Percentiles rank a stretch among this genome's conserved stretches.
These are phyloP conservation scores for Drosophila formosana DNA, from an alignment of 2,888 invertebrate genomes.

Conservation along the genomic window DNA sequence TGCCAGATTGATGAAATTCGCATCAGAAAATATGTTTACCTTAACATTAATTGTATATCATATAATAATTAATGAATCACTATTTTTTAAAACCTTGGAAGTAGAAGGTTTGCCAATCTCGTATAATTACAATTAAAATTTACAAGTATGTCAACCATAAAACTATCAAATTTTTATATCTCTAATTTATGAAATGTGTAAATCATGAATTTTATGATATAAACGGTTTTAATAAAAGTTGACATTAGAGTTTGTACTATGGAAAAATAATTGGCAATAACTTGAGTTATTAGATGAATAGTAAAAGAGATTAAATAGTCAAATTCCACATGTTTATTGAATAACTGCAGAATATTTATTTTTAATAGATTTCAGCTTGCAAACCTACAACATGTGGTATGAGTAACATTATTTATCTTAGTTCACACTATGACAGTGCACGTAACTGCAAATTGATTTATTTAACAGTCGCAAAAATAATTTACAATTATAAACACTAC, in stretches of 20 bases:
- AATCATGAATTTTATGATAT: background rate
- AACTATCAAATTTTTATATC: background rate
- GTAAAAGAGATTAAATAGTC: background rate
- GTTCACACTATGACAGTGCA: conserved; percentile 13
- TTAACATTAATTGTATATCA: too few relatives aligned
- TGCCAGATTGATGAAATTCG: background rate
- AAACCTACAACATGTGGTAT: background rate
- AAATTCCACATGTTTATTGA: background rate
- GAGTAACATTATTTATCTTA: background rate
- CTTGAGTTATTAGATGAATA: background rate
- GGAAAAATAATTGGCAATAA: background rate
- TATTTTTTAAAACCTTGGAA: background rate
- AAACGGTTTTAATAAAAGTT: background rate
- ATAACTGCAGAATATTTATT: background rate
- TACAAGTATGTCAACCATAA: background rate
- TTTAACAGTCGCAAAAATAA: conserved; percentile 44
- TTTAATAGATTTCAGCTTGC: background rate
- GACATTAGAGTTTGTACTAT: background rate
- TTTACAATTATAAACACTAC: conserved; percentile 42
- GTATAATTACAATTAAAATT: background rate
- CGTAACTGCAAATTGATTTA: conserved; percentile 54
- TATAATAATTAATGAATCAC: background rate
- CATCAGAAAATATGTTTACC: background rate
- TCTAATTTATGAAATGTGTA: background rate
- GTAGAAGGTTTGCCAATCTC: background rate